Base-by-base conservation (phyloP, 2,888 invertebrate genomes). In the Caenorhabditis sp. region DNA sequence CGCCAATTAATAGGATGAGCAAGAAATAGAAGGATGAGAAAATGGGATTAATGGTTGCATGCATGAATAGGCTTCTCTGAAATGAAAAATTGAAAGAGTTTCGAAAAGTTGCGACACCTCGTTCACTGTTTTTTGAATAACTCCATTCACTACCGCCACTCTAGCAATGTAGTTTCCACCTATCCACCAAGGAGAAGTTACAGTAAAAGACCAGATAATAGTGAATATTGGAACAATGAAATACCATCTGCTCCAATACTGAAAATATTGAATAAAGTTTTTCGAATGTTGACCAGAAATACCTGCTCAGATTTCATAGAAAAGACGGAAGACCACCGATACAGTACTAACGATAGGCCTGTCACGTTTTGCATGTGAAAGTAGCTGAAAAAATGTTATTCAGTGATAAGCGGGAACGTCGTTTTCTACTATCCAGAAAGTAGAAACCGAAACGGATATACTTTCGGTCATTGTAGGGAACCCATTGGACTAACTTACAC, bases 341-440 rank as follows among this genome's bases (percentile, higher is more conserved):
- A 72, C 0, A 72, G 8, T 19, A 47, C 76, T 19, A 82, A 22
- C 8, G 76, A 76, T 0, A 69, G 22, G 14, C 66, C 76, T 3
- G 82, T 82, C 6, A 82, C 31, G 26, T 76, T 82, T 66, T 82
- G 82, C 44, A 82, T 22, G 31, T 82, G 82, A 28, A 82, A 82
- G 49, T 47, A 82, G 28, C 73, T 74, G 73, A 22, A 72, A 80
- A n/a, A 2, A 14, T 16, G 6, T n/a, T n/a, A n/a, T n/a, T n/a
- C n/a, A n/a, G n/a, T n/a, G n/a, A n/a, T n/a, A n/a, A n/a, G n/a
- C n/a, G n/a, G n/a, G n/a, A n/a, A n/a, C n/a, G n/a, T n/a, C n/a
- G n/a, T n/a, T n/a, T n/a, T n/a, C n/a, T n/a, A n/a, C n/a, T n/a
- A n/a, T n/a, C n/a, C n/a, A n/a, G n/a, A n/a, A n/a, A n/a, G n/a